Evolutionary conservation across 2,113 vertebrate species (phyloP), one percentile per base, ranked within the genome.

Genomic region (Eclectus roratus): DNA sequence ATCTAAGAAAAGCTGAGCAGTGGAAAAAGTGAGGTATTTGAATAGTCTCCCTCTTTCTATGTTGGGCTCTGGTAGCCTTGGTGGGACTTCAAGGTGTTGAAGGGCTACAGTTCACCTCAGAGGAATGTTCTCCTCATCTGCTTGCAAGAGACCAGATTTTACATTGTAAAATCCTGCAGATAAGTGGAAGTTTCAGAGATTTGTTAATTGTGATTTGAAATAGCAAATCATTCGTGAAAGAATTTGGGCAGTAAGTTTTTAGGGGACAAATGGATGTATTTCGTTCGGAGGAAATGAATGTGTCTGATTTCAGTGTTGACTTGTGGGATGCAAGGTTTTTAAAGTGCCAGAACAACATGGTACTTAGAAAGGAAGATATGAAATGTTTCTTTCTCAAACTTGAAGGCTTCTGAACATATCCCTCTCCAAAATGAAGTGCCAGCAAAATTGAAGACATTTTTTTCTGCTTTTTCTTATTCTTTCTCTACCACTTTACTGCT

Each of bases 21-120:
- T 91, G 96, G 95, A 95, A 97, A 96, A 96, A 88, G 2, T 93
- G 93, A 97, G 68, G n/a, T 46, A 74, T 88, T 89, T 90, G 84
- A 71, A 73, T 39, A 53, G 61, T 80, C 18, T 71, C 27, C 23
- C 7, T 86, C 55, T 85, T 79, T 91, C 44, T 89, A 24, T 16
- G 5, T 13, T 63, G 66, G 47, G 19, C 56, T 82, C 49, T 76
- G 63, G 19, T 85, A 53, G 37, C 70, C 21, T 46, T 82, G 20
- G 27, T 81, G 83, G 60, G 46, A 79, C 18, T 71, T 10, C 35
- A 19, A 53, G 44, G 25, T 73, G 24, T 24, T 39, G 50, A 80
- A 90, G 79, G 74, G 56, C 60, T 94, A 12, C 50, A 44, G 37
- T 35, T 92, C 55, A 29, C 27, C 61, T 76, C 2, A 1, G 43